Base-by-base conservation (phyloP, 2,888 invertebrate species). In the Apotomis capreana region DNA sequence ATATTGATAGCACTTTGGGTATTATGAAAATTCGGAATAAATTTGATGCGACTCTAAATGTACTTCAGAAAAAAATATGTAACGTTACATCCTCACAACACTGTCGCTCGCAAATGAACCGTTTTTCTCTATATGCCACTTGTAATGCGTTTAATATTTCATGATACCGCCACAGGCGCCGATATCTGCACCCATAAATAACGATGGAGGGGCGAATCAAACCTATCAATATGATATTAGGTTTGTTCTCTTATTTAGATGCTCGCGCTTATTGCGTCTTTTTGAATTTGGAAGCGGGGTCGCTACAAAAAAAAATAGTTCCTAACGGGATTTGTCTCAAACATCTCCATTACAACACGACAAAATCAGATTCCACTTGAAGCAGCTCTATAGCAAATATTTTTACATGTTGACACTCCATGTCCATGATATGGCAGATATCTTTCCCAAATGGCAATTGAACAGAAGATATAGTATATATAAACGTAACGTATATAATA, bases 61-160 rank as follows among this genome's bases (percentile, higher is more conserved):
- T 26, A 40, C 6, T 6, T 40, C 5, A 70, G 6, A 49, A 49
- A 49, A 49, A 49, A 10, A 9, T 9, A 49, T 49, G 5, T 40
- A 5, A 6, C 12, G n/a, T 61, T 15, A 61, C 15, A 61, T 61
- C n/a, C 46, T 44, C 36, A 13, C 44, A 64, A 44, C 12, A 46
- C 55, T 57, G 46, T 65, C 65, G 9, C n/a, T 54, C 26, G n/a
- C 83, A 89, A 89, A 89, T 87, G 88, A 88, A 86, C 80, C 80
- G 81, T 85, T 83, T 91, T 88, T 89, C 87, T 85, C 90, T 90
- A 90, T 90, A 91, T 90, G 90, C 90, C 90, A 91, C 89, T 92
- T 91, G 91, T 92, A 92, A 92, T 91, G 92, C 89, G 89, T 92
- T 93, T 93, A 92, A 92, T 93, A 92, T 93, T 93, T 92, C 92